Percentiles rank a stretch among this genome's conserved stretches.
Conservation (phyloP, 2,888 invertebrate genomes). For the Psylliodes chrysocephalus region DNA sequence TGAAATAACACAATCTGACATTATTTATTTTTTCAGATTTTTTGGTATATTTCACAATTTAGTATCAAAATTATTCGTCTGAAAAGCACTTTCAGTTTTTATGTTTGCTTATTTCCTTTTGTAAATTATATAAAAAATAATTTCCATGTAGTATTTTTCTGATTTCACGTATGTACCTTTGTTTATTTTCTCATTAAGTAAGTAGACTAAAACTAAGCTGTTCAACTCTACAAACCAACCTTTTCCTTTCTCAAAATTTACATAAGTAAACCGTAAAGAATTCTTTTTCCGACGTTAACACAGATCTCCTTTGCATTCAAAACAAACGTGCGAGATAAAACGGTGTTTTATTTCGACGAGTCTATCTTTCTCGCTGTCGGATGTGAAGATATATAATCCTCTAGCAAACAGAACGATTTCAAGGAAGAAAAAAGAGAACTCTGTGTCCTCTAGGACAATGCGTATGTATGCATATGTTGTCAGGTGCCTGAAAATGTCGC, state of each 20-base stretch:
- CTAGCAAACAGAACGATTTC: slow-evolving; percentile 46
- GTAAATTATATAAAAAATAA: no score
- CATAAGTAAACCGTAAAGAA: slow-evolving; percentile 19
- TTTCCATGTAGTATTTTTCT: no score
- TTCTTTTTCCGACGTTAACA: slow-evolving; percentile 12
- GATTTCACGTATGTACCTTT: not conserved
- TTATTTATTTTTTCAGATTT: no score
- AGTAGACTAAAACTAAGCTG: not conserved
- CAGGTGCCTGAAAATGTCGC: slow-evolving; percentile 58
- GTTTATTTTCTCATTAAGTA: not conserved
- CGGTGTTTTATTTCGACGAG: slow-evolving; percentile 25
- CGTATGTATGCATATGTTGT: slow-evolving; percentile 47
- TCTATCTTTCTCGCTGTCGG: slow-evolving; percentile 45
- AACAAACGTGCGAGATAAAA: slow-evolving; percentile 27
- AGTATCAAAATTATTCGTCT: no score
- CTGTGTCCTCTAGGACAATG: slow-evolving; percentile 55
- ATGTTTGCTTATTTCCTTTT: no score
- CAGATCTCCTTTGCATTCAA: slow-evolving; percentile 22
- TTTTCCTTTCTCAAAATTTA: slow-evolving; percentile 16
- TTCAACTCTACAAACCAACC: not conserved
- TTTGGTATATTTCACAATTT: no score
- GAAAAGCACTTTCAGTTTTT: no score
- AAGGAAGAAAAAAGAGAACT: slow-evolving; percentile 42
- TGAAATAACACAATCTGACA: no score
- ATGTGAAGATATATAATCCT: slow-evolving; percentile 53